Evolutionary conservation across 1,140 invertebrate species (phyloP), one percentile per base, ranked within the genome.

Genomic region (Drosophila dunni): DNA sequence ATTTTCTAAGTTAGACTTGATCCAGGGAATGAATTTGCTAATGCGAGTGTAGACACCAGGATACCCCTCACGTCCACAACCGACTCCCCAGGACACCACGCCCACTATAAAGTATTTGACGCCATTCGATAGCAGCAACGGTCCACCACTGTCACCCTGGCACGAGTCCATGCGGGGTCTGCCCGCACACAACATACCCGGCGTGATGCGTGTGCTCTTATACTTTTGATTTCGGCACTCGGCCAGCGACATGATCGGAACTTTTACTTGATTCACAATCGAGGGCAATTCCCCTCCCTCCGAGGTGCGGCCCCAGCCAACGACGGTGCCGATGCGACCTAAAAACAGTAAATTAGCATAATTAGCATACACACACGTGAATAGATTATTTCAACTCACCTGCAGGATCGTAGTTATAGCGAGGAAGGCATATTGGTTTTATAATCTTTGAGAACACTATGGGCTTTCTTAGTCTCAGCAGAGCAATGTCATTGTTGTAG

Each of bases 401-500:
- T 46, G 96, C 93, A 3, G 96, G 96, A 83, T 97, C 96, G 11
- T 93, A 93, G 65, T 93, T 95, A 94, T 80, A 81, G 60, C 91
- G 74, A 1, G 96, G 96, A 40, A 98, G 93, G 92, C 97, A 97
- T 9, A 97, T 94, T 0, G 97, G 97, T 70, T 95, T 94, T 69
- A 98, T 95, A 56, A 95, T 96, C 92, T 96, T 97, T 0, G 95
- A 95, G 86, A 97, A 97, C 29, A 93, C 93, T 1, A 97, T 96
- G 0, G 96, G 94, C 86, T 96, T 96, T 13, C 96, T 92, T 40
- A 98, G 91, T 84, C 95, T 95, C 4, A 98, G 92, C 24, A 98
- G 91, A 0, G 97, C 97, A 53, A 98, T 96, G 86, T 98, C 97
- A 82, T 97, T 97, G 91, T 97, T 97, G 86, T 97, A 97, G 0